Evolutionary conservation across 2,113 vertebrate species (phyloP), one percentile per base, ranked within the genome.

Genomic region (Aix galericulata): DNA sequence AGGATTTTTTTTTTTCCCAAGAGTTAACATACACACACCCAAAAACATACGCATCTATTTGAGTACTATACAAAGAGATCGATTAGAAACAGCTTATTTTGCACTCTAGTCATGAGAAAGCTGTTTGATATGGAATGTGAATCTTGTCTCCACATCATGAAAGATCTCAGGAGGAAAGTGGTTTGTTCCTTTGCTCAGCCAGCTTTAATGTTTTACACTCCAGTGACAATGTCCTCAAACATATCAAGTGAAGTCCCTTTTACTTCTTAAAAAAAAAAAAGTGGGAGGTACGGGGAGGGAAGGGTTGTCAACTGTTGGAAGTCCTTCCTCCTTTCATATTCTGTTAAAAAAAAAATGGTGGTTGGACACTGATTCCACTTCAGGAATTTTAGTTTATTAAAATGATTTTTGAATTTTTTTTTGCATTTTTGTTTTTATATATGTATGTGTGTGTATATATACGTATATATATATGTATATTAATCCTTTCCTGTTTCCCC

Each of bases 121-220:
- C 21, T 84, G 13, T 68, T 90, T 69, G 31, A 18, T 59, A 72
- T 27, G 27, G 44, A 62, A 88, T 15, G 67, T 31, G 6, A 59
- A 10, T 71, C 91, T 89, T 84, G 46, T 50, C 46, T 44, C 26
- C 26, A 16, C 56, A 85, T 89, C 71, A 27, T 63, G 38, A 83
- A 80, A 93, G 89, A 82, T 40, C 50, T 91, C 46, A 23, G 21
- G 34, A 34, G 56, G 3, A 81, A 78, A 74, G 22, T 34, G 67
- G 2, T 22, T 17, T 88, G 25, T 48, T 18, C 56, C 77, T 91
- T 81, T 94, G 26, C 17, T 71, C 64, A 92, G 55, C 7, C 8
- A 46, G 12, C 48, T 88, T 79, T 5, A 71, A 32, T 92, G 71
- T 36, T 93, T 96, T 95, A 91, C 62, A 77, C 62, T 90, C 20